Conservation (phyloP, 1,140 invertebrate species). For the Monomorium pharaonis region DNA sequence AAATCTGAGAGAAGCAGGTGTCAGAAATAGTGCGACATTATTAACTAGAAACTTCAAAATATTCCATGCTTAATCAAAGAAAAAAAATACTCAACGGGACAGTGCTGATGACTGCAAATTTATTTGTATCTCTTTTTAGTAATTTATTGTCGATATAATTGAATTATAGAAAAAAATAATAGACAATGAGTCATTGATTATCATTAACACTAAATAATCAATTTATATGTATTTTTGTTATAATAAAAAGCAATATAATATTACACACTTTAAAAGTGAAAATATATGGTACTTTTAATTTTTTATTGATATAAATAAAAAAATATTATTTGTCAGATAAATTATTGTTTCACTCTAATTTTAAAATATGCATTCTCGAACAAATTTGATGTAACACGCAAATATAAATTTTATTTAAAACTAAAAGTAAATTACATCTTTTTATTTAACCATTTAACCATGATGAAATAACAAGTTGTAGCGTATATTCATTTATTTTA, state of each 20-base stretch:
- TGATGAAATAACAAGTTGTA: no score
- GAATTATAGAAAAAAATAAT: not conserved
- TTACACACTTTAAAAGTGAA: not conserved
- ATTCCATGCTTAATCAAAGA: not conserved
- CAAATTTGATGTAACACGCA: not conserved
- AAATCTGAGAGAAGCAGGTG: not conserved
- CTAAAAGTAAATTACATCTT: not conserved
- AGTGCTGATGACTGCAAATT: not conserved
- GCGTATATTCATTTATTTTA: no score
- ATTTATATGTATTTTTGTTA: not conserved
- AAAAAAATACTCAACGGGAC: not conserved
- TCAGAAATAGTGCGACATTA: not conserved
- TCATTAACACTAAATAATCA: not conserved
- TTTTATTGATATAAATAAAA: not conserved
- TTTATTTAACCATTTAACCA: no score
- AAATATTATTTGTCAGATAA: not conserved
- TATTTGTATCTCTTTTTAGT: not conserved
- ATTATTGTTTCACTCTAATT: not conserved
- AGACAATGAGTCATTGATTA: not conserved
- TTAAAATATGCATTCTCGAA: not conserved
- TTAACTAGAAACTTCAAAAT: slow-evolving; percentile 10
- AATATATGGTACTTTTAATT: not conserved
- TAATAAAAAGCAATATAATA: not conserved
- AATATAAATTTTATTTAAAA: not conserved
- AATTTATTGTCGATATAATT: not conserved